phyloP scores from a whole-genome alignment of 2,888 invertebrate species.

The Eumerus sabulonum region DNA sequence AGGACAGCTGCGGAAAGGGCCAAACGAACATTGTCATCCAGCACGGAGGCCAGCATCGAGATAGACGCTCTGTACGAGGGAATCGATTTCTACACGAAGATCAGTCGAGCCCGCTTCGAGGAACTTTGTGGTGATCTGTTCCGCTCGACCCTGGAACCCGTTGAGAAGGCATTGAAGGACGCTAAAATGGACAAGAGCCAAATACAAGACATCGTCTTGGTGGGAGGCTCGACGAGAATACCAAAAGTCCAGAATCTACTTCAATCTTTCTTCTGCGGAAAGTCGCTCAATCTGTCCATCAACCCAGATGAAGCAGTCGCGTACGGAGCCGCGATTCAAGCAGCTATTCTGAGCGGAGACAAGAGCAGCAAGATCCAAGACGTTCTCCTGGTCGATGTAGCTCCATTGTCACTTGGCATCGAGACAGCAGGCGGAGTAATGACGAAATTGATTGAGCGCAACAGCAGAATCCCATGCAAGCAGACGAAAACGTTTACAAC shows the following conservation, averaged over 20 bases:
- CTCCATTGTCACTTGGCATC: slow-evolving; percentile 84
- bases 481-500: slow-evolving; percentile 86
- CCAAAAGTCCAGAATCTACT: slow-evolving; percentile 86
- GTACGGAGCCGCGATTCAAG: slow-evolving; percentile 85
- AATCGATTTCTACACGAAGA: slow-evolving; percentile 84
- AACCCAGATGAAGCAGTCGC: slow-evolving; percentile 89
- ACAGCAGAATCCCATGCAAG: slow-evolving; percentile 84
- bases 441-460: slow-evolving; percentile 85
- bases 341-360: slow-evolving; percentile 83
- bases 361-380: slow-evolving; percentile 85
- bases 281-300: slow-evolving; percentile 84
- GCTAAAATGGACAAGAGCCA: slow-evolving; percentile 86
- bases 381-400: slow-evolving; percentile 83
- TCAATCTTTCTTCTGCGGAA: slow-evolving; percentile 85
- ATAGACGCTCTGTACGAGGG: slow-evolving; percentile 86
- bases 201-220: slow-evolving; percentile 87
- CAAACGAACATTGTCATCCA: slow-evolving; percentile 85
- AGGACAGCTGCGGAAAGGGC: slow-evolving; percentile 87
- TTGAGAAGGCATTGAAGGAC: slow-evolving; percentile 86
- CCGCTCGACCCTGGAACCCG: slow-evolving; percentile 85
- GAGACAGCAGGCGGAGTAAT: slow-evolving; percentile 88
- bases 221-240: slow-evolving; percentile 88
- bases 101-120: slow-evolving; percentile 86
- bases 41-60: slow-evolving; percentile 85
- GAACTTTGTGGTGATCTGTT: slow-evolving; percentile 85